Conservation (phyloP, 2,888 invertebrate genomes). For the Leucophora obtusa region DNA sequence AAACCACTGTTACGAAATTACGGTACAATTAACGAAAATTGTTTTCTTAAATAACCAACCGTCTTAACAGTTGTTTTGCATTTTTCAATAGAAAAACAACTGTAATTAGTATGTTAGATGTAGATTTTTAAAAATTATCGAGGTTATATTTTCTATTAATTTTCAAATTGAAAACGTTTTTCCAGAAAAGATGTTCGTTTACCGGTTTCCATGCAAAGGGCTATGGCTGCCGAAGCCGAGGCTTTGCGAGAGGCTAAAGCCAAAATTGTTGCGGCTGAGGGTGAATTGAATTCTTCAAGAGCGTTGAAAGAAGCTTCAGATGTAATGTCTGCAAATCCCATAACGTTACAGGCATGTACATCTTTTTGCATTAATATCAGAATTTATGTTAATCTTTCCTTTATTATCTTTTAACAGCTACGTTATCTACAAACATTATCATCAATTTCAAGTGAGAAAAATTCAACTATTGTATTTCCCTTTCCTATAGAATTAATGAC, state of each 20-base stretch:
- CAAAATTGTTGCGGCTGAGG: constrained; percentile 72
- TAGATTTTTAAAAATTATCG: too few relatives aligned
- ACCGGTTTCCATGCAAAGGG: constrained; percentile 68
- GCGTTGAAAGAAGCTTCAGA: constrained; percentile 73
- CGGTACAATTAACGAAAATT: too few relatives aligned
- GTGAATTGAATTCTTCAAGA: constrained; percentile 69
- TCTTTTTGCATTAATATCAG: too few relatives aligned
- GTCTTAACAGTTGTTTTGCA: too few relatives aligned
- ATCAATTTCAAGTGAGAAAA: constrained; percentile 69
- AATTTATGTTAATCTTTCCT: too few relatives aligned
- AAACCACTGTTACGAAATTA: too few relatives aligned
- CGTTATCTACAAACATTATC: constrained; percentile 71
- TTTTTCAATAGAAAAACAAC: too few relatives aligned
- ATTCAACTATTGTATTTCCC: constrained; percentile 68
- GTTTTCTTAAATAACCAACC: too few relatives aligned
- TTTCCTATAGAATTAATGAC: constrained; percentile 70
- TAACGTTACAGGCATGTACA: constrained; percentile 71
- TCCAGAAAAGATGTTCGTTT: constrained; percentile 71
- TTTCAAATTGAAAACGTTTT: too few relatives aligned
- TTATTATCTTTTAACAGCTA: constrained; percentile 60
- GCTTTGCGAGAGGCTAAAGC: constrained; percentile 72
- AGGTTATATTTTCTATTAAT: too few relatives aligned
- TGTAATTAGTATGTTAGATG: too few relatives aligned
- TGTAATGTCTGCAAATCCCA: constrained; percentile 70
- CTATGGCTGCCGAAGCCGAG: constrained; percentile 73